Base-by-base conservation (phyloP, 2,888 invertebrate genomes). In the Rhingia rostrata region DNA sequence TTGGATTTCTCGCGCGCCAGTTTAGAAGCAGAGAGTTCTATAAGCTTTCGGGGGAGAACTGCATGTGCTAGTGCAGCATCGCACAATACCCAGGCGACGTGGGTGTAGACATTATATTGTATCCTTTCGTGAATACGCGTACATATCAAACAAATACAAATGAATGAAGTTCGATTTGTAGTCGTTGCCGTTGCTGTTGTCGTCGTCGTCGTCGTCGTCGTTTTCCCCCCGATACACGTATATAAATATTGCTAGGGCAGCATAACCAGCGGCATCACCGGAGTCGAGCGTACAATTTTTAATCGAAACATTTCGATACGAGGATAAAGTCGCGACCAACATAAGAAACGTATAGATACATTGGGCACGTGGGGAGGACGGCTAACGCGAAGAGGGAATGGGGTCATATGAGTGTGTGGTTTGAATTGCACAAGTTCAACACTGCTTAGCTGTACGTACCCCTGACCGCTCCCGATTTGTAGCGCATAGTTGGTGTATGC, bases 251-350 rank as follows among this genome's bases (percentile, higher is more conserved):
- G 74, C 60, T 58, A 61, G 80, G 80, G 43, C 60, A 84, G 64
- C 69, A 84, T 79, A 74, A 79, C 79, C 80, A 84, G 83, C 74
- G 80, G 84, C 84, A 80, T 80, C 84, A 80, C 70, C 49, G 54
- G 60, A 75, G 63, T 79, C 56, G 79, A 66, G 80, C 70, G 70
- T 33, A 84, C 70, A 84, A 51, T 80, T 84, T 84, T 84, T 81
- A 75, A 84, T 80, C 80, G 84, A 84, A 84, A 83, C 84, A 80
- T 84, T 84, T 84, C 80, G 84, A 84, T 80, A 64, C 84, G 74
- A 84, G 74, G 51, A 80, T 80, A 80, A 84, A 84, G 84, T 84
- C 84, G 84, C 84, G 69, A 64, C 60, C 32, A 80, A 70, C 69
- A 74, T 84, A 84, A 84, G 84, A 84, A 79, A 84, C 67, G 67